Evolutionary conservation across 2,888 invertebrate genomes (phyloP), one percentile per base, ranked within the genome.

Genomic region (Galerucella nymphaeae): DNA sequence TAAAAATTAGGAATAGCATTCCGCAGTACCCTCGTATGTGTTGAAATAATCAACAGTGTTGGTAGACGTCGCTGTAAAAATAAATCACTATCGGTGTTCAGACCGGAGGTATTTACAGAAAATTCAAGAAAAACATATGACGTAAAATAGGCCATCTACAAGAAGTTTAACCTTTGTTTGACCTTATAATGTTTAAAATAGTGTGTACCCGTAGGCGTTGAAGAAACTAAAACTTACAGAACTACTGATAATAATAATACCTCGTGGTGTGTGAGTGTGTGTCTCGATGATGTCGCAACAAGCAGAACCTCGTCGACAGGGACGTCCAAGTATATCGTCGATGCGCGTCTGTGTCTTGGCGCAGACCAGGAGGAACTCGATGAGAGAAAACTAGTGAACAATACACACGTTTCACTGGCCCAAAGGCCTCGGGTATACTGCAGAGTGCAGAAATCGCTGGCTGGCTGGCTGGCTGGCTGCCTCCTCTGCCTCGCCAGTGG

Each of bases 341-440:
- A 77, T 75, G 78, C 78, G 78, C 78, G 73, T 72, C 66, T 75
- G 63, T 75, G 63, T 76, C 75, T 74, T 70, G 73, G 69, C 74
- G 75, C 76, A 75, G 73, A 76, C 74, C 75, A 78, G 66, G 76
- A 77, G 70, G 76, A 73, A 71, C 68, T 59, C 68, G 70, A 70
- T 55, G 70, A 58, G 64, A 72, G 64, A 45, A 55, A 63, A 70
- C 68, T 61, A 55, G 30, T 61, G 61, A 68, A 68, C 68, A 59
- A 14, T 48, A 45, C 70, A 18, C 70, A 70, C 70, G 70, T 70
- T 70, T 76, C 75, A 69, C 70, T 76, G 75, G 76, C 75, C 78
- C 79, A 79, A 80, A 76, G 81, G 77, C 77, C 81, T 76, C 79
- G 80, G 80, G 81, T 81, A 80, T 77, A 82, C 82, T 82, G 82